Percentiles rank a stretch among this genome's conserved stretches.
Evolutionary conservation across 2,113 vertebrate genomes (phyloP).

Genomic region (Eurystomus gularis): DNA sequence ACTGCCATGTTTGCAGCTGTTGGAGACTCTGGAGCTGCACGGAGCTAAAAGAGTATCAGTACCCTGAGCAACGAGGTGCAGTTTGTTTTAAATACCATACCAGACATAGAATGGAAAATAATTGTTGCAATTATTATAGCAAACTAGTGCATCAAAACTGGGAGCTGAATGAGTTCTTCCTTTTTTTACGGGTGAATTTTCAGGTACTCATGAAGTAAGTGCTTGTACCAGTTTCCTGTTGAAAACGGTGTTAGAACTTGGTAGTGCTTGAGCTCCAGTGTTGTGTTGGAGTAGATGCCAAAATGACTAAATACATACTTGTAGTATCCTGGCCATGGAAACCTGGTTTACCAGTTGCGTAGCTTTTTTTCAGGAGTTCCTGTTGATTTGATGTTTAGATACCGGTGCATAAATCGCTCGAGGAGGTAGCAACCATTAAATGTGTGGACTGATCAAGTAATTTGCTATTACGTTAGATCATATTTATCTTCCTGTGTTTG

Average conservation of each 20-base stretch:
- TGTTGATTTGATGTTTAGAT: neutral
- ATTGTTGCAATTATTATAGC: rapidly evolving
- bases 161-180: neutral
- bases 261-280: neutral
- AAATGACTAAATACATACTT: neutral
- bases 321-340: neutral
- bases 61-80: neutral
- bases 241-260: neutral
- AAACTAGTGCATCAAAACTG: neutral
- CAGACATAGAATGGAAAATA: neutral
- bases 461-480: neutral
- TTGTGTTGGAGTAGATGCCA: neutral
- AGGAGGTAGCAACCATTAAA: neutral
- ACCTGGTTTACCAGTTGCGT: neutral
- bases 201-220: neutral
- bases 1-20: neutral
- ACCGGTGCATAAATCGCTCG: neutral
- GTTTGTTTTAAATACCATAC: neutral
- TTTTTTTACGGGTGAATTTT: neutral
- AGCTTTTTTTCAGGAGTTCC: neutral
- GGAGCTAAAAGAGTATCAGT: rapidly evolving
- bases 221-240: neutral
- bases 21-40: neutral
- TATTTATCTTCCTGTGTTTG: neutral
- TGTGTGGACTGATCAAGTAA: neutral